A percentile compares a stretch with the other conserved stretches of the same genome.
These are phyloP conservation scores for Sebastes trivittatus DNA, from an alignment of 2,797 vertebrate species.

Conservation along the genomic window DNA sequence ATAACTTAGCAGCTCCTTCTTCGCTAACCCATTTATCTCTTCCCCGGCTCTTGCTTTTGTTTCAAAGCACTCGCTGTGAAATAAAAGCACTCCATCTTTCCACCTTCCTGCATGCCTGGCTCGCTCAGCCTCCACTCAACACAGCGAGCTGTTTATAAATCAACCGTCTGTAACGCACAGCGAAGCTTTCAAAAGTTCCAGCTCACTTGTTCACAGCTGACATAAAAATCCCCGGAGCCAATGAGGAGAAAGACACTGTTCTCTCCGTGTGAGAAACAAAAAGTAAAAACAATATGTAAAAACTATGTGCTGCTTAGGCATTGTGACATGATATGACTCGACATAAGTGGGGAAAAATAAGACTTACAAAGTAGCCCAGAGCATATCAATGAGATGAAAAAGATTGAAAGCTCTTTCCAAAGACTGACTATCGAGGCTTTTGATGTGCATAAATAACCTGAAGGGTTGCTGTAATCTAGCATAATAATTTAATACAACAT, in stretches of 20 bases:
- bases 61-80: slow-evolving; percentile 8
- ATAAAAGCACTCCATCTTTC: slow-evolving; percentile 14
- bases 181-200: slow-evolving; percentile 8
- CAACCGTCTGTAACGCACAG: neutral
- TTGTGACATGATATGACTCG: neutral
- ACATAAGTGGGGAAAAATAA: neutral
- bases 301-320: neutral
- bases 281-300: neutral
- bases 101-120: neutral
- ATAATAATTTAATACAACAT: neutral
- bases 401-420: neutral
- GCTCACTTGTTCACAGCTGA: slow-evolving; percentile 25
- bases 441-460: neutral
- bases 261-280: neutral
- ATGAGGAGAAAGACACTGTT: neutral
- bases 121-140: slow-evolving; percentile 2
- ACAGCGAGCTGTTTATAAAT: slow-evolving; percentile 14
- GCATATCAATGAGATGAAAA: neutral
- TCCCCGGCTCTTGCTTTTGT: slow-evolving; percentile 24
- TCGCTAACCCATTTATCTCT: slow-evolving; percentile 31
- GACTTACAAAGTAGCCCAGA: neutral
- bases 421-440: neutral
- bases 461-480: neutral
- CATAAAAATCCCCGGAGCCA: neutral
- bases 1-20: slow-evolving; percentile 39